Percentiles rank a stretch among this genome's conserved stretches.
Evolutionary conservation across 2,113 vertebrate genomes (phyloP).

Genomic region (Datnioides undecimradiatus): DNA sequence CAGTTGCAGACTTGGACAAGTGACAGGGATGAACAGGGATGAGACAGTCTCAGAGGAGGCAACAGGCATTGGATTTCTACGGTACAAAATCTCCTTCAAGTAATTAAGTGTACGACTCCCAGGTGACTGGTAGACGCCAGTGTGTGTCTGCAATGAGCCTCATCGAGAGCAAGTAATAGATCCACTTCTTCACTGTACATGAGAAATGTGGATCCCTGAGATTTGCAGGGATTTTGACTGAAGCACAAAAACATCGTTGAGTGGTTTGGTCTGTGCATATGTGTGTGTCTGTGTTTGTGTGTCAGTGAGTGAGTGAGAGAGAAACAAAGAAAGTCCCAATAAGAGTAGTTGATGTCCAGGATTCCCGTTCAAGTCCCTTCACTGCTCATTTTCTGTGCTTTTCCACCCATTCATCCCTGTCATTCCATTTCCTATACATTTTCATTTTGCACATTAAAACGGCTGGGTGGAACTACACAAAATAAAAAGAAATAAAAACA

Average conservation of each 20-base stretch:
- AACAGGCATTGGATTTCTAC: constrained; percentile 26
- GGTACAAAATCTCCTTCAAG: constrained; percentile 23
- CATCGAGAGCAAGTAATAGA: neutral
- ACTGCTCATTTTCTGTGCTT: neutral
- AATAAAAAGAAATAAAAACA: no score
- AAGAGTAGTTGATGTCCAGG: no score
- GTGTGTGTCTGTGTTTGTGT: neutral
- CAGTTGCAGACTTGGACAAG: constrained; percentile 33
- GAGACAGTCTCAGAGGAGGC: neutral
- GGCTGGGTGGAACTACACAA: no score
- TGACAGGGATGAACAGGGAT: constrained; percentile 27
- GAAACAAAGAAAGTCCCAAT: neutral
- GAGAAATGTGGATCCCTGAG: constrained; percentile 26
- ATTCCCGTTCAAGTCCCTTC: neutral
- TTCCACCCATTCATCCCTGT: neutral
- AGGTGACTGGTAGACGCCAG: constrained; percentile 13
- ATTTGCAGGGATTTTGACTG: constrained; percentile 38
- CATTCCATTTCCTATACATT: neutral
- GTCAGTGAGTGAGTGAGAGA: neutral
- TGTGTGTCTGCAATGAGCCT: constrained; percentile 25
- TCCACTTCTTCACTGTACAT: constrained; percentile 13
- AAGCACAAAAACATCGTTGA: neutral
- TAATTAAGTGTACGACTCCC: constrained; percentile 43
- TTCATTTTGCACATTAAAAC: neutral
- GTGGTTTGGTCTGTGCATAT: neutral